phyloP scores from a whole-genome alignment of 2,888 invertebrate genomes.

The Conus canariensis region DNA sequence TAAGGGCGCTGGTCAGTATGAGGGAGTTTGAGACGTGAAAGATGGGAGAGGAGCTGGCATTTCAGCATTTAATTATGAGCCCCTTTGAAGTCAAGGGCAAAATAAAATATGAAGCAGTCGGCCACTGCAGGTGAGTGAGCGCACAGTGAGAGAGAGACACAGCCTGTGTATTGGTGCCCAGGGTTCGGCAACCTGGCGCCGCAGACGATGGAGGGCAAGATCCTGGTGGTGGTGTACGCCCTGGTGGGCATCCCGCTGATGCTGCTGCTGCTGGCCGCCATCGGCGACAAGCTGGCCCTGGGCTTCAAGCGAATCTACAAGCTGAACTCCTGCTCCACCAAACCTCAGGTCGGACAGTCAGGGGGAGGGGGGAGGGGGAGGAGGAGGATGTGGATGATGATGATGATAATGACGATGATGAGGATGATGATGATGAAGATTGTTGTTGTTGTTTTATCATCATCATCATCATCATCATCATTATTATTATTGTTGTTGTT shows the following conservation, averaged over 20 bases:
- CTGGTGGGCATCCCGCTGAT: constrained; percentile 71
- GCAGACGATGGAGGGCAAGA: constrained; percentile 64
- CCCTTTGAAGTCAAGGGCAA: no score
- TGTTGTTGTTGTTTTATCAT: not conserved
- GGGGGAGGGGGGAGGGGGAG: not conserved
- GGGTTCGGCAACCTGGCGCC: constrained; percentile 73
- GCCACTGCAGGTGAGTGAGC: no score
- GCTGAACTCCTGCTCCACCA: constrained; percentile 64
- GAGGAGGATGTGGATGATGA: not conserved
- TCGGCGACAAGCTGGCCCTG: constrained; percentile 63
- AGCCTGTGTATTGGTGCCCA: constrained; percentile 39
- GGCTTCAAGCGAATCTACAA: constrained; percentile 61
- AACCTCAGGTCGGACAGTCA: constrained; percentile 50
- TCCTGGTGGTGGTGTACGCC: constrained; percentile 68
- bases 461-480: no score
- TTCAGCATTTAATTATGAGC: no score
- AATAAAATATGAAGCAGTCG: no score
- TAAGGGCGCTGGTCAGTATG: no score
- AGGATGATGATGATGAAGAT: not conserved
- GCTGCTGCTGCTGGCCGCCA: constrained; percentile 65
- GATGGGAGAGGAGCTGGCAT: no score
- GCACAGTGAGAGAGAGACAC: no score
- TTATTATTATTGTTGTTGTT: no score
- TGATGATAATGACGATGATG: not conserved
- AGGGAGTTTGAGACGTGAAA: no score